Evolutionary conservation across 2,888 invertebrate genomes (phyloP).

Genomic region (Myopa testacea): DNA sequence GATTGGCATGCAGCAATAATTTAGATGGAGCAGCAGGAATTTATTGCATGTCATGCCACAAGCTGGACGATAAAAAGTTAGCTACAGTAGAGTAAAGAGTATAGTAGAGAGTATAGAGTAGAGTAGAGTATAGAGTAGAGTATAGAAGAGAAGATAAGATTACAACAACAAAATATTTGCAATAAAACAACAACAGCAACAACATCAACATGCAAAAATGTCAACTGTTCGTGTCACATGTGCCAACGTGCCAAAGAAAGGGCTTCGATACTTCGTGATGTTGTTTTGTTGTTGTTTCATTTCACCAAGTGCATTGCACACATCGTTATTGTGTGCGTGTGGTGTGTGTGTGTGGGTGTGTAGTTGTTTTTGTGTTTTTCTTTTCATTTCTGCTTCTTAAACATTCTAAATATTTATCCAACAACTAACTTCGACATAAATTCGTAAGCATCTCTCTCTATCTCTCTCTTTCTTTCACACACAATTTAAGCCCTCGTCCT

Average conservation of each 20-base stretch:
- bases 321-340: not conserved
- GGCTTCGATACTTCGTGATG: not conserved
- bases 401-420: conserved; percentile 19
- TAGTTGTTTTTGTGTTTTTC: not conserved
- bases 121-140: not conserved
- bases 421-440: conserved; percentile 19
- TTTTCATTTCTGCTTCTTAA: not conserved
- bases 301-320: not conserved
- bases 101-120: not conserved
- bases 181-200: not conserved
- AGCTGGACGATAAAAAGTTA: not conserved
- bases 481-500: too few relatives aligned
- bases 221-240: too few relatives aligned
- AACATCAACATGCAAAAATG: not conserved
- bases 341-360: not conserved
- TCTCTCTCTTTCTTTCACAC: too few relatives aligned
- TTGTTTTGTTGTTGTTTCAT: not conserved
- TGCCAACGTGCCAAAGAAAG: not conserved
- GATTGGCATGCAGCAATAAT: conserved; percentile 24
- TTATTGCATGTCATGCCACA: conserved; percentile 27
- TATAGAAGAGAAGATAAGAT: too few relatives aligned
- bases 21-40: conserved; percentile 24
- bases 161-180: too few relatives aligned
- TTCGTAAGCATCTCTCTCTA: not conserved
- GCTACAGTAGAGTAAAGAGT: not conserved